Conservation (phyloP, 1,140 invertebrate genomes). For the Trichonephila clavipes region DNA sequence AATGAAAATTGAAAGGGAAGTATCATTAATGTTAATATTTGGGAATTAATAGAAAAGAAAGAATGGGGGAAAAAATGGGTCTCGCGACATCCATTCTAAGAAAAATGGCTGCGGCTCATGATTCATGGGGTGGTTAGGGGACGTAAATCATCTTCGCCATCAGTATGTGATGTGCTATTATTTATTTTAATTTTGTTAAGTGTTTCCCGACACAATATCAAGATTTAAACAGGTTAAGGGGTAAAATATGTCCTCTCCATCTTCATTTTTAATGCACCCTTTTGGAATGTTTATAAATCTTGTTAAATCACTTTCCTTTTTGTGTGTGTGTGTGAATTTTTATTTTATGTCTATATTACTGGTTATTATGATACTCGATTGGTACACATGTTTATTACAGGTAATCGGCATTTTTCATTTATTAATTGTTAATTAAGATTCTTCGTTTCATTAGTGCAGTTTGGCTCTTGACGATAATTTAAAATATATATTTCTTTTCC, state of each 20-base stretch:
- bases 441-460: too few relatives aligned
- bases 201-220: constrained; percentile 8
- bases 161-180: background rate
- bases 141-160: background rate
- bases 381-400: too few relatives aligned
- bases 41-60: constrained; percentile 10
- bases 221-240: background rate
- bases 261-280: background rate
- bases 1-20: constrained; percentile 15
- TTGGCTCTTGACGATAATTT: too few relatives aligned
- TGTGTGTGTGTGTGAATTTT: too few relatives aligned
- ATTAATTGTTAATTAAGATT: too few relatives aligned
- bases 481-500: too few relatives aligned
- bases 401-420: too few relatives aligned
- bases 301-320: too few relatives aligned
- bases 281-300: too few relatives aligned
- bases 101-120: background rate
- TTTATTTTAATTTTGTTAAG: constrained; percentile 28
- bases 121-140: background rate
- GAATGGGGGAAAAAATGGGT: background rate
- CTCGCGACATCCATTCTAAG: background rate
- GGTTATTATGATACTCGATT: too few relatives aligned
- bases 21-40: constrained; percentile 28
- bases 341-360: too few relatives aligned
- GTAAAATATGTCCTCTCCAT: background rate